Percentiles rank a stretch among this genome's conserved stretches.
These are phyloP conservation scores for Sinosuthora webbiana DNA, from an alignment of 2,113 vertebrate species.

Conservation along the genomic window DNA sequence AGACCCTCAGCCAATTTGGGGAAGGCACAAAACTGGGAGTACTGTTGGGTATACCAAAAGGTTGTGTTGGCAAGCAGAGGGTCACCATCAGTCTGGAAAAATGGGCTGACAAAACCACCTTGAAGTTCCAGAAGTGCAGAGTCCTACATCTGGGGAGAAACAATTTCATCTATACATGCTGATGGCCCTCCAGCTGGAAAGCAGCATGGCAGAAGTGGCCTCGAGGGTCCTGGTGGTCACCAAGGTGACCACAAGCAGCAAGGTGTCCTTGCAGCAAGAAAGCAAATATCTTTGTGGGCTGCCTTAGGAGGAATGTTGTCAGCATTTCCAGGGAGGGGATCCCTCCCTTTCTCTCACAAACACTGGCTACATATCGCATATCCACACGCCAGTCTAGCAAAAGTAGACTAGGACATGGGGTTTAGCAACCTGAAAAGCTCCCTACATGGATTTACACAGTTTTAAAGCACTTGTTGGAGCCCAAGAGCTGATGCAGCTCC, in stretches of 20 bases:
- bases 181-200: not conserved
- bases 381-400: not conserved
- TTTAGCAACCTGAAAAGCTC: not conserved
- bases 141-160: not conserved
- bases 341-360: not conserved
- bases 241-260: not conserved
- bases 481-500: not conserved
- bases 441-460: not conserved
- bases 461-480: not conserved
- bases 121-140: not conserved
- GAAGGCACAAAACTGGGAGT: not conserved
- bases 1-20: accelerated
- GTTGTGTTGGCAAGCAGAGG: not conserved
- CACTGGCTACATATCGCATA: accelerated
- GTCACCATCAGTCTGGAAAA: not conserved
- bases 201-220: not conserved
- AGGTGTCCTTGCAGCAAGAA: not conserved
- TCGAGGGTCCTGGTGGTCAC: not conserved
- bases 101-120: not conserved
- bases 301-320: not conserved
- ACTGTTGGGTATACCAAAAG: not conserved
- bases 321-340: not conserved
- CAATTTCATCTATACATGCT: accelerated
- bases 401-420: not conserved
- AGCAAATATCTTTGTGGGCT: not conserved